phyloP scores from a whole-genome alignment of 2,113 vertebrate species.

The Axis porcinus region DNA sequence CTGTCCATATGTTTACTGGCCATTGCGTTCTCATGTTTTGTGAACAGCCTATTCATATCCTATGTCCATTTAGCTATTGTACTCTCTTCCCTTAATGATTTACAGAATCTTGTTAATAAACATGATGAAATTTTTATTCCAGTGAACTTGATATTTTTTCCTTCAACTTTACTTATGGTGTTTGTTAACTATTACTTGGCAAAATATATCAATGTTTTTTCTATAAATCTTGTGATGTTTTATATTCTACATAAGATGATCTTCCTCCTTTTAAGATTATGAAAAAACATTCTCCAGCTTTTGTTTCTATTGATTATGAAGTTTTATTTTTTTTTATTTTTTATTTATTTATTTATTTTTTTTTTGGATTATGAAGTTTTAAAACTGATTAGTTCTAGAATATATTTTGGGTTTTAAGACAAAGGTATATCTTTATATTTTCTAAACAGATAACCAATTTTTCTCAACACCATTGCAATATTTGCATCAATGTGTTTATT shows the following conservation, averaged over 20 bases:
- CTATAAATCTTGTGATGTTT: neutral
- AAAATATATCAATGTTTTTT: neutral
- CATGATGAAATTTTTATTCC: neutral
- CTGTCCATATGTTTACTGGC: neutral
- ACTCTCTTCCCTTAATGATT: neutral
- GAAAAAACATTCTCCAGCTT: neutral
- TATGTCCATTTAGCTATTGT: neutral
- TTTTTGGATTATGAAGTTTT: neutral
- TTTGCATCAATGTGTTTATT: neutral
- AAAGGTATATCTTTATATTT: neutral
- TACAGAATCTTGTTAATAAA: neutral
- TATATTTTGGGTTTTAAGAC: neutral
- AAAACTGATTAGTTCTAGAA: neutral
- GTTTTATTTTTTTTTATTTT: too few species aligned
- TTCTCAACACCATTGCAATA: neutral
- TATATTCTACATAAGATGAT: neutral
- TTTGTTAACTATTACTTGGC: neutral
- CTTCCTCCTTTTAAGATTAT: neutral
- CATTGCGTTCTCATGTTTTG: neutral
- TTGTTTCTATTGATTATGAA: neutral
- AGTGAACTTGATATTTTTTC: neutral
- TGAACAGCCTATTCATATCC: neutral
- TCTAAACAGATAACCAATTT: neutral
- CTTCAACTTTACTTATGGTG: neutral
- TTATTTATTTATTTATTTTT: too few species aligned